Evolutionary conservation across 2,113 vertebrate species (phyloP).

Genomic region (Pteruthius melanotis): DNA sequence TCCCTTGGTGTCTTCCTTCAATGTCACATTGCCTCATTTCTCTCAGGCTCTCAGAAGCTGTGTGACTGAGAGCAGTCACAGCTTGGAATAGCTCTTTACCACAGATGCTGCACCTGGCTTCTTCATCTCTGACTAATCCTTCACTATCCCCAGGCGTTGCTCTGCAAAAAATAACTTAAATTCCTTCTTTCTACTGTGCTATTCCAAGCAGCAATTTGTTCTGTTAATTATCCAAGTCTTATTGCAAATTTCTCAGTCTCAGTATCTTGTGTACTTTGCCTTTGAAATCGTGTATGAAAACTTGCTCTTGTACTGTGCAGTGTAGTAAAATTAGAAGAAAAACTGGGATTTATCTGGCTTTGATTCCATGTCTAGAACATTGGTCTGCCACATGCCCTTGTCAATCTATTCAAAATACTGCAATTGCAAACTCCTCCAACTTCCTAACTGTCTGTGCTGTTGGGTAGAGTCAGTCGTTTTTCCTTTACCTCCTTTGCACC

Average conservation of each 20-base stretch:
- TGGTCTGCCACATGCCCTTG: neutral
- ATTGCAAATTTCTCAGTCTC: neutral
- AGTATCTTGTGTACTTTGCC: neutral
- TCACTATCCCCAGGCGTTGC: rapidly evolving
- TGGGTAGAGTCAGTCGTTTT: neutral
- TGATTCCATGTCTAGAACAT: neutral
- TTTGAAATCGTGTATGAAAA: neutral
- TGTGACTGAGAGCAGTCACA: neutral
- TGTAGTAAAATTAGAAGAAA: neutral
- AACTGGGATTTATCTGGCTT: neutral
- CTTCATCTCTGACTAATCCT: neutral
- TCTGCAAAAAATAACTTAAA: neutral
- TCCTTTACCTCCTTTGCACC: neutral
- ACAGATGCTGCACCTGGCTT: neutral
- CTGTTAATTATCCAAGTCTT: neutral
- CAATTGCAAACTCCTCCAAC: neutral
- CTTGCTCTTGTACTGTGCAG: neutral
- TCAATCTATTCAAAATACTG: neutral
- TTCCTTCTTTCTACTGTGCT: neutral
- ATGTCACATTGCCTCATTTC: rapidly evolving
- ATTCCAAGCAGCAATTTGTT: neutral
- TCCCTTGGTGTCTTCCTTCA: neutral
- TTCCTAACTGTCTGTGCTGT: neutral
- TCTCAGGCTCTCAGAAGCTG: neutral
- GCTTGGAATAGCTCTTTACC: neutral